A percentile compares a stretch with the other conserved stretches of the same genome.
These are phyloP conservation scores for Circaetus cinerascens DNA, from an alignment of 2,113 vertebrate genomes.

Conservation along the genomic window DNA sequence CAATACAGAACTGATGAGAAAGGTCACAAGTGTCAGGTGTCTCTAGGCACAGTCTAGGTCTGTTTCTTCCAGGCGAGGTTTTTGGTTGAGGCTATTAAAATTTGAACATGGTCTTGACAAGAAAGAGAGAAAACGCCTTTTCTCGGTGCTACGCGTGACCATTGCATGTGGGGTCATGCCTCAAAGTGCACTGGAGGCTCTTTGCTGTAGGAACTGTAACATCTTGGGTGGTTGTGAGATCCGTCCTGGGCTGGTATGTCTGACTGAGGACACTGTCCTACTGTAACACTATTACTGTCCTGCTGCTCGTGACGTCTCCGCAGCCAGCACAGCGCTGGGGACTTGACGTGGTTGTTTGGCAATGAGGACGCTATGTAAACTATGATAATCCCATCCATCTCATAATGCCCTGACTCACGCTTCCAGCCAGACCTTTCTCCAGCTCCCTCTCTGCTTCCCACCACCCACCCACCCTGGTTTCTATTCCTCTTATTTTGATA, in stretches of 20 bases:
- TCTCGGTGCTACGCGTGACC: background rate
- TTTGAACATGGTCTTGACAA: background rate
- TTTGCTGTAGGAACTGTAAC: accelerated
- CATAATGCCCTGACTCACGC: background rate
- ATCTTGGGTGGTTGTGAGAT: accelerated
- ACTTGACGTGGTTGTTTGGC: background rate
- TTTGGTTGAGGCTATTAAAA: background rate
- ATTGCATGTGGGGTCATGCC: accelerated
- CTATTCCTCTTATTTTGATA: background rate
- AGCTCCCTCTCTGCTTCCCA: background rate
- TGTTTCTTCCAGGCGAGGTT: background rate
- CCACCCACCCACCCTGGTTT: background rate
- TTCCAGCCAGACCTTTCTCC: background rate
- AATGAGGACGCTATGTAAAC: conserved; percentile 13
- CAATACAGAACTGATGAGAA: background rate
- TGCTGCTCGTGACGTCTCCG: background rate
- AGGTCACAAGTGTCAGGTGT: background rate
- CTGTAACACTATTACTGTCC: background rate
- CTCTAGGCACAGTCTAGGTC: background rate
- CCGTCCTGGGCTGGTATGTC: background rate
- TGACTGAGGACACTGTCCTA: background rate
- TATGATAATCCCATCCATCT: background rate
- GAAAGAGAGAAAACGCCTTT: background rate
- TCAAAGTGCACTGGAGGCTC: accelerated
- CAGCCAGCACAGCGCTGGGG: accelerated